phyloP scores from a whole-genome alignment of 2,113 vertebrate species.

The Pseudolaguvia tuberculata region DNA sequence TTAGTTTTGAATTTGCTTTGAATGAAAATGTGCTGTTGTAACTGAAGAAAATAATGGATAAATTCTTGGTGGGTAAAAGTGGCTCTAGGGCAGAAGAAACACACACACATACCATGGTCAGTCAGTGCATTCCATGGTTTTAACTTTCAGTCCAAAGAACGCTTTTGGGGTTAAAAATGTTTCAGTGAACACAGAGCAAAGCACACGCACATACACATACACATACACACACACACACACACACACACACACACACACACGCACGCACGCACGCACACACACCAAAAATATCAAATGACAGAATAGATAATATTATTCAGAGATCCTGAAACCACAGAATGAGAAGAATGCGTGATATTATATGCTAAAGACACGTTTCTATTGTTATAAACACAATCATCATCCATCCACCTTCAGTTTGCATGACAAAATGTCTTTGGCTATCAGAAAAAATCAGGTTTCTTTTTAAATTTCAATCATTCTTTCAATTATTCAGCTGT shows the following conservation, averaged over 20 bases:
- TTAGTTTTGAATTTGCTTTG: too few relatives aligned
- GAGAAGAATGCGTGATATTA: not conserved
- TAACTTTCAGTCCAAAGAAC: conserved; percentile 72
- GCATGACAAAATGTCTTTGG: too few relatives aligned
- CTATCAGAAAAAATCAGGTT: not conserved
- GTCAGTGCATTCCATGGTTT: conserved; percentile 48
- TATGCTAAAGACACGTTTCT: not conserved
- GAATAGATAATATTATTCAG: conserved; percentile 22
- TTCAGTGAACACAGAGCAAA: conserved; percentile 49
- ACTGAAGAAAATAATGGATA: not conserved
- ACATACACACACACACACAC: too few relatives aligned
- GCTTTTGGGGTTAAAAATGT: conserved; percentile 72
- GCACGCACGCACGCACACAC: too few relatives aligned
- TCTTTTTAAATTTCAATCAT: not conserved
- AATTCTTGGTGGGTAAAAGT: not conserved
- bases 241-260: too few relatives aligned
- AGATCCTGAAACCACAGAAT: conserved; percentile 17
- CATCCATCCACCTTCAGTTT: too few relatives aligned
- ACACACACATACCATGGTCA: conserved; percentile 37
- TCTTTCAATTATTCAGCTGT: not conserved
- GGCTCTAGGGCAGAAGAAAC: not conserved
- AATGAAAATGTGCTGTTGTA: too few relatives aligned
- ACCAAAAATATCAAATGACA: conserved; percentile 9
- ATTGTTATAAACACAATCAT: too few relatives aligned
- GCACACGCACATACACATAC: too few relatives aligned